Evolutionary conservation across 2,113 vertebrate genomes (phyloP).

Genomic region (Capreolus pygargus): DNA sequence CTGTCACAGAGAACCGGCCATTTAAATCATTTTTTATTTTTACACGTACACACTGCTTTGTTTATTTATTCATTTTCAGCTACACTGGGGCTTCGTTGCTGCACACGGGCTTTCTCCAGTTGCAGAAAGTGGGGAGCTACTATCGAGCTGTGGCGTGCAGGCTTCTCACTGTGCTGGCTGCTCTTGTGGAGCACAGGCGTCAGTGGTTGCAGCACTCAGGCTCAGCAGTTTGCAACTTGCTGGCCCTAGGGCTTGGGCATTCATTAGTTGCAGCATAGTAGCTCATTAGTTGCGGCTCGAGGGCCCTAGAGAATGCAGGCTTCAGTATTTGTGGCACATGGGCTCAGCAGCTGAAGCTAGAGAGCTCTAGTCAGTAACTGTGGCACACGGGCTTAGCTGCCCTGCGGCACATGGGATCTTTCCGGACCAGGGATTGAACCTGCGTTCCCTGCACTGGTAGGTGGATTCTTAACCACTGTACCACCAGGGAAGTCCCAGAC

Average conservation of each 20-base stretch:
- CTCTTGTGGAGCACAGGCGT: background rate
- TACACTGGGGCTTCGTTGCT: background rate
- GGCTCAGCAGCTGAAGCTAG: background rate
- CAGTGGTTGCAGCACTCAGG: background rate
- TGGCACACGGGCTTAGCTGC: background rate
- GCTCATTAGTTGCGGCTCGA: accelerated
- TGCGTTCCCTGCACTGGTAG: background rate
- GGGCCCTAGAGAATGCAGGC: background rate
- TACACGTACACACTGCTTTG: background rate
- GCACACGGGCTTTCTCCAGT: background rate
- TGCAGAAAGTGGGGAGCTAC: background rate
- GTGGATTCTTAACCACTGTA: background rate
- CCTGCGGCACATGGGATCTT: background rate
- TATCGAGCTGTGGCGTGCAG: background rate
- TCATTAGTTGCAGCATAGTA: background rate
- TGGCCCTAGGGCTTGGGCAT: background rate
- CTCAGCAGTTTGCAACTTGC: background rate
- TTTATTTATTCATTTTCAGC: background rate
- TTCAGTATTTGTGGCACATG: background rate
- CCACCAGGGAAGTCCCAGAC: background rate
- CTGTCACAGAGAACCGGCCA: background rate
- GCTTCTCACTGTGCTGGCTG: background rate
- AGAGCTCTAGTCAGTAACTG: background rate
- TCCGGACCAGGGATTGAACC: background rate
- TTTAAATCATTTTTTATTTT: background rate